Evolutionary conservation across 2,797 vertebrate species (phyloP).

Genomic region (Phylloscopus collybita): DNA sequence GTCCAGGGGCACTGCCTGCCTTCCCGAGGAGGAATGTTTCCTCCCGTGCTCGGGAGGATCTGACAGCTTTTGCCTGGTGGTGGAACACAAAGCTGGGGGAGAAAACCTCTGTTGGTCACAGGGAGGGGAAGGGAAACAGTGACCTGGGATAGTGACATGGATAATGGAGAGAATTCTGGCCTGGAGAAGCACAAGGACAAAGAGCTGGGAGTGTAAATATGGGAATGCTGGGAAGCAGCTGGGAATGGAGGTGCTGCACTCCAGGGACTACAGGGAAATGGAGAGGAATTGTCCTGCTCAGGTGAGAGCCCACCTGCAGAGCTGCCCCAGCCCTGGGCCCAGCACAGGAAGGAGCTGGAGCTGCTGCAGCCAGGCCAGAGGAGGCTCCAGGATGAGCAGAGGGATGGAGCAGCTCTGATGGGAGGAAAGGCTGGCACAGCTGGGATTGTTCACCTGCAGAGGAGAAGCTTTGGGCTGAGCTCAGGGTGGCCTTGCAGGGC

Average conservation of each 20-base stretch:
- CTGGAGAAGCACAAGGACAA: background rate
- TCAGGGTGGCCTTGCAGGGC: background rate
- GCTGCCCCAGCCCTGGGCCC: background rate
- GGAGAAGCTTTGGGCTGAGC: too few species aligned
- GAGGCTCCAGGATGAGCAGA: background rate
- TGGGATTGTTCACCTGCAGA: background rate
- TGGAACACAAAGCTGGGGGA: background rate
- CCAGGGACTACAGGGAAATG: background rate
- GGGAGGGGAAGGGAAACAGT: background rate
- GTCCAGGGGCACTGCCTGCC: background rate
- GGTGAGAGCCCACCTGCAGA: background rate
- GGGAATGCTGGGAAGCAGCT: rapidly evolving
- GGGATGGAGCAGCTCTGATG: background rate
- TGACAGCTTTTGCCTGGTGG: background rate
- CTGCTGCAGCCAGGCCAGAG: background rate
- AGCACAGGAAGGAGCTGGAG: background rate
- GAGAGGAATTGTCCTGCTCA: background rate
- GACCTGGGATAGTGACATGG: background rate
- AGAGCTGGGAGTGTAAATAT: background rate
- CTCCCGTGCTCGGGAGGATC: background rate
- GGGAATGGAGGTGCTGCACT: background rate
- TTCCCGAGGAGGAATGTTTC: background rate
- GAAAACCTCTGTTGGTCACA: background rate
- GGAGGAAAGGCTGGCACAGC: background rate
- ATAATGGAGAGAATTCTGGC: background rate